Evolutionary conservation across 2,113 vertebrate genomes (phyloP).

Genomic region (Pseudopipra pipra): DNA sequence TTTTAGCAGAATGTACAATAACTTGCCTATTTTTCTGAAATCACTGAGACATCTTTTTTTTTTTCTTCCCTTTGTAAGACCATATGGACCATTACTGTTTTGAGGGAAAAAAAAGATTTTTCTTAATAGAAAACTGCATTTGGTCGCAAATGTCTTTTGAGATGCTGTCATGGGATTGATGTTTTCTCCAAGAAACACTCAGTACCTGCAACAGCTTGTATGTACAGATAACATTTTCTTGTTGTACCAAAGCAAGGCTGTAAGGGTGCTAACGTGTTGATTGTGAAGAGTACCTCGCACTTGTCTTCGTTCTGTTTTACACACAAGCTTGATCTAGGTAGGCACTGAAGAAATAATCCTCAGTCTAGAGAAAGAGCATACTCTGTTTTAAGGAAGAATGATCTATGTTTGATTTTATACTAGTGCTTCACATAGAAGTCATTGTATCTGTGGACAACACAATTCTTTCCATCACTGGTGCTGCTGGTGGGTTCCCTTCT

Average conservation of each 20-base stretch:
- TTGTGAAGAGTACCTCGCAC: fast-evolving
- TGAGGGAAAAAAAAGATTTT: not conserved
- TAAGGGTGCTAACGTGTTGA: fast-evolving
- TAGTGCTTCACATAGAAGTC: not conserved
- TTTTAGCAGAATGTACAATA: not conserved
- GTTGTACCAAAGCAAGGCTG: not conserved
- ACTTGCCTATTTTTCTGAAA: not conserved
- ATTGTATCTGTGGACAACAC: not conserved
- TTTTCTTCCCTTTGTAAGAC: not conserved
- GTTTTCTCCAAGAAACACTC: not conserved
- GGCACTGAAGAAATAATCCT: not conserved
- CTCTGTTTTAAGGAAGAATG: not conserved
- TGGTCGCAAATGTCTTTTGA: not conserved
- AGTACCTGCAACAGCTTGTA: not conserved
- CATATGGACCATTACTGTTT: not conserved
- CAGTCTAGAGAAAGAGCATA: not conserved
- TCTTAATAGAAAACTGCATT: not conserved
- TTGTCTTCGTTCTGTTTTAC: not conserved
- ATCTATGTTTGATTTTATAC: not conserved
- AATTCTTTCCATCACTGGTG: not conserved
- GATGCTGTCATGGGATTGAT: not conserved
- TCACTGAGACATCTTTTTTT: not conserved
- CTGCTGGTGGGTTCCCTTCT: not conserved
- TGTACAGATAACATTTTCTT: not conserved
- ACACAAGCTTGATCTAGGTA: not conserved